These are phyloP conservation scores for Pocillopora meandrina DNA, from an alignment of 92 coral and sea anemone species.

Conservation along the genomic window DNA sequence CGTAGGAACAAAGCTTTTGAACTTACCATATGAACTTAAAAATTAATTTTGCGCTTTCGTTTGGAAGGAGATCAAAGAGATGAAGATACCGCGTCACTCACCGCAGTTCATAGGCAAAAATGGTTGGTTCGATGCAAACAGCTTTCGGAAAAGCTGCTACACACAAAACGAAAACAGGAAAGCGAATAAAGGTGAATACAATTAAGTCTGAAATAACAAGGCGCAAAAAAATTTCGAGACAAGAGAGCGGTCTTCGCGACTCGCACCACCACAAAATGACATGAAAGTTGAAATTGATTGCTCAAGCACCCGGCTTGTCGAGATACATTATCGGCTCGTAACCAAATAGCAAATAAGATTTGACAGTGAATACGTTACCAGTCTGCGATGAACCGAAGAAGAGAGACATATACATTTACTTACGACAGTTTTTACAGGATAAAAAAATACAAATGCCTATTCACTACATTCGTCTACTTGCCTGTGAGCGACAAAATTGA, in stretches of 20 bases:
- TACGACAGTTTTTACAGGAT: conserved; percentile 14
- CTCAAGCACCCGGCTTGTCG: conserved; percentile 52
- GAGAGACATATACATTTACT: conserved; percentile 34
- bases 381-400: conserved; percentile 18
- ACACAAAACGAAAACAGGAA: conserved; percentile 13
- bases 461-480: conserved; percentile 4
- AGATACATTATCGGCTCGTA: conserved; percentile 54
- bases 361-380: conserved; percentile 45
- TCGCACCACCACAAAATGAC: conserved; percentile 24
- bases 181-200: conserved; percentile 7
- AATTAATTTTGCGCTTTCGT: conserved; percentile 8
- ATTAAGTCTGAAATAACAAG: conserved; percentile 9
- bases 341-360: conserved; percentile 44
- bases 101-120: conserved; percentile 1
- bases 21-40: background rate
- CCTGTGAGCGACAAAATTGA: conserved; percentile 5
- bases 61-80: background rate
- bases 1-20: background rate
- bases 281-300: conserved; percentile 36
- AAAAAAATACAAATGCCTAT: conserved; percentile 21
- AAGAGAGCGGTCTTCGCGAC: conserved; percentile 17
- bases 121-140: background rate
- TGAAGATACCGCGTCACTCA: conserved; percentile 19
- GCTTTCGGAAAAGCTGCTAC: background rate
- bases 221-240: background rate